These are phyloP conservation scores for Scaptomyza cyrtandrae DNA, from an alignment of 2,888 invertebrate genomes.

Conservation along the genomic window DNA sequence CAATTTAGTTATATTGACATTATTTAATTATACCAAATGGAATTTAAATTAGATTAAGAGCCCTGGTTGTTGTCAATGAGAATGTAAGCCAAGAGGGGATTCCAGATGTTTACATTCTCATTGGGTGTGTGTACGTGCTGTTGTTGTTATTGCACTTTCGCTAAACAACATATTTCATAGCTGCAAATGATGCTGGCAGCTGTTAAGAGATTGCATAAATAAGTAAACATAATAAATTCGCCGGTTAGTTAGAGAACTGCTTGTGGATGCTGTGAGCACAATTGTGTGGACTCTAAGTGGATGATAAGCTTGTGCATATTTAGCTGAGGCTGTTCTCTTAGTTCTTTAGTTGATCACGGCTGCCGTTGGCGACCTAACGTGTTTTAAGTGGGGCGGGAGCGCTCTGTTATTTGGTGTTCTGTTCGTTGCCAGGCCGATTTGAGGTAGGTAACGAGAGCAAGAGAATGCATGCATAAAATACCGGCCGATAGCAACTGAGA, in stretches of 20 bases:
- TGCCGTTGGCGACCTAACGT: conserved; percentile 16
- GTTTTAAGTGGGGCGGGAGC: background rate
- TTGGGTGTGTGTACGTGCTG: background rate
- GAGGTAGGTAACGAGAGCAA: conserved; percentile 25
- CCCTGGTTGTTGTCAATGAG: conserved; percentile 34
- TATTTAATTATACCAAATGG: too few species aligned
- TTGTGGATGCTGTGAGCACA: conserved; percentile 18
- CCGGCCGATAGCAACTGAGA: background rate
- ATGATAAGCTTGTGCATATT: conserved; percentile 39
- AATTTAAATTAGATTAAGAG: conserved; percentile 67
- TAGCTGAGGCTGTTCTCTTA: conserved; percentile 4
- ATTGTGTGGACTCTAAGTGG: conserved; percentile 13
- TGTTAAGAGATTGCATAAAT: conserved; percentile 38
- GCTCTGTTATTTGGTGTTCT: background rate
- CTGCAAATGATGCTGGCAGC: conserved; percentile 41
- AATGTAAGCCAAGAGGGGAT: too few species aligned
- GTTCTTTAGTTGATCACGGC: conserved; percentile 42
- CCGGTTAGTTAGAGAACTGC: conserved; percentile 10
- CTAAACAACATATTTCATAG: conserved; percentile 56
- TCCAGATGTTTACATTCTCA: background rate
- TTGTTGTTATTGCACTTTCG: conserved; percentile 42
- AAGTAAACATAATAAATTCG: conserved; percentile 30
- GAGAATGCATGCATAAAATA: conserved; percentile 1
- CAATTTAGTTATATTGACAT: too few species aligned
- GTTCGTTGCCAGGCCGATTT: background rate